Evolutionary conservation across 92 coral and sea anemone genomes (phyloP), one percentile per base, ranked within the genome.

Genomic region (Heteractis magnifica): DNA sequence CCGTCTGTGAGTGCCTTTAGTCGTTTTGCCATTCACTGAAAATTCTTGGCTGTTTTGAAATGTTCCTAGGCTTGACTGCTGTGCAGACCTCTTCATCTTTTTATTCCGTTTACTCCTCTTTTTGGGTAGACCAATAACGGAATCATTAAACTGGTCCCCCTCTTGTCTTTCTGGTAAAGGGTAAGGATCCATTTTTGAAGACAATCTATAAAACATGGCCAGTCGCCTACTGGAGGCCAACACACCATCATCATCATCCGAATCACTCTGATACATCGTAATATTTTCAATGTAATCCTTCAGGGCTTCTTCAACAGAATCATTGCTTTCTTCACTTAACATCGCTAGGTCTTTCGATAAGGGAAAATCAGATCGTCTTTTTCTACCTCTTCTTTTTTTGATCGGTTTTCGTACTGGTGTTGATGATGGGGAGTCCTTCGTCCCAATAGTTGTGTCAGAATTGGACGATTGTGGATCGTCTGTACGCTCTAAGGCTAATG

Each of bases 261-360:
- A 90, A 82, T 96, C 99, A 65, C 99, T 96, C 62, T 93, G 98
- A 78, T 89, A 86, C 89, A 91, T 92, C 10, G 98, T 87, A 21
- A 96, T 96, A 51, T 96, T 96, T 79, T 94, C 99, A 65, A 96
- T 95, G 80, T 96, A 96, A 76, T 96, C 99, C 77, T 93, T 92
- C 77, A 96, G 68, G 10, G 98, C 99, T 79, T 96, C 99, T 65
- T 96, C 99, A 6, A 94, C 91, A 6, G 99, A 94, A 84, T 96
- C 99, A 81, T 93, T 93, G 76, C 98, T 96, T 82, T 94, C 99
- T 68, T 93, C 96, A 78, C 96, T 94, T 13, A 84, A 85, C 84
- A 94, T 94, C 4, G 93, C 87, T 53, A 90, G 88, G 73, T 94
- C 97, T 85, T 94, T 92, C 18, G 87, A 74, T 19, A 94, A 89